Percentiles rank a stretch among this genome's conserved stretches.
Evolutionary conservation across 1,140 invertebrate species (phyloP).

Genomic region (Panulirus ornatus): DNA sequence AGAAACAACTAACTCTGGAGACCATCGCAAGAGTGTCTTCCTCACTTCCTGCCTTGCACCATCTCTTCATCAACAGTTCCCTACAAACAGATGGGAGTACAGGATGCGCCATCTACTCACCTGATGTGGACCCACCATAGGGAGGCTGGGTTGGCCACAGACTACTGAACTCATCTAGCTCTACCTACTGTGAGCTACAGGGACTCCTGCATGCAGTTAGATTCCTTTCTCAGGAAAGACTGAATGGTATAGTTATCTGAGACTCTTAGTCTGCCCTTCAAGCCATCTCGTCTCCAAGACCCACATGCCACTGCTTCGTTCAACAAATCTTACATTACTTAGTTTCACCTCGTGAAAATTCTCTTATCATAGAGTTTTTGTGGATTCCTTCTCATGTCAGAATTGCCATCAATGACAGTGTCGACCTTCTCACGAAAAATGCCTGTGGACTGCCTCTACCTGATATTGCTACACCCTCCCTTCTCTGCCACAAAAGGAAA

Average conservation of each 20-base stretch:
- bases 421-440: too few species aligned
- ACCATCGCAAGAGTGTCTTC: constrained; percentile 38
- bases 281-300: background rate
- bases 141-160: constrained; percentile 37
- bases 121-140: constrained; percentile 10
- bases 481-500: too few species aligned
- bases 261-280: constrained; percentile 2
- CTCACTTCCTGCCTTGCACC: constrained; percentile 18
- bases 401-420: constrained; percentile 21
- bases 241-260: background rate
- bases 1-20: constrained; percentile 9
- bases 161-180: constrained; percentile 28
- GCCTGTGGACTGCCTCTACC: too few species aligned
- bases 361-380: constrained; percentile 2
- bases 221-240: constrained; percentile 13
- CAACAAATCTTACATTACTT: background rate
- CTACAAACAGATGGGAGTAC: constrained; percentile 39
- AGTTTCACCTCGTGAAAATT: background rate
- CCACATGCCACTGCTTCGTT: too few species aligned
- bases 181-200: constrained; percentile 38
- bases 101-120: constrained; percentile 26
- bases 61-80: constrained; percentile 27
- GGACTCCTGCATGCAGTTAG: constrained; percentile 27
- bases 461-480: too few species aligned
- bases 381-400: constrained; percentile 18